Base-by-base conservation (phyloP, 1,140 invertebrate genomes). In the Cotesia vestalis region DNA sequence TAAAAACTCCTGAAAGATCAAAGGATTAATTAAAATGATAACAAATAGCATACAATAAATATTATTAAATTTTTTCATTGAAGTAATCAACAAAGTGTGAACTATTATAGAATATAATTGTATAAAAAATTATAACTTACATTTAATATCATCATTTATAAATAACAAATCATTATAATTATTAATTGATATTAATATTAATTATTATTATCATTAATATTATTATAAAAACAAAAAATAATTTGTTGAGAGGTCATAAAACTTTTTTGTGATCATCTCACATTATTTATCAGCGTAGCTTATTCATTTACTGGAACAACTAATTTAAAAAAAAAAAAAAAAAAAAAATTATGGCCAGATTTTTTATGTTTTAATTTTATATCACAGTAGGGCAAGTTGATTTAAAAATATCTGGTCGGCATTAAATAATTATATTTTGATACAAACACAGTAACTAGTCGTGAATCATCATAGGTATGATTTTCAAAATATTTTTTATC, bases 71-170 rank as follows among this genome's bases (percentile, higher is more conserved):
- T 35, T 61, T 61, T 36, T 12, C 12, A 63, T 63, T 63, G 8
- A 63, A 63, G 0, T 38, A 63, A 63, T 63, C 34, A 63, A 63
- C 3, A 75, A 52, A 73, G 38, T n/a, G 60, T 63, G 68, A 61
- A 74, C 40, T 71, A 63, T 27, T 55, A 66, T 74, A 75, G 71
- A 38, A 67, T 34, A 14, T 36, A 57, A 78, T 69, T 77, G 73
- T 73, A 74, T 74, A 64, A 75, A 60, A 68, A 70, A 74, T 69
- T 59, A 70, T 51, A 61, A 74, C 61, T 61, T 72, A 73, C 63
- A 77, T 74, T 76, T 66, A 75, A 73, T 67, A 73, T 69, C 75
- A 76, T 73, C 63, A 36, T 69, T 73, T 69, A 73, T 55, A 17
- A 55, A 55, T 55, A 55, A 55, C 53, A 55, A 55, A 55, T 9